Evolutionary conservation across 2,113 vertebrate species (phyloP).

Genomic region (Meleagris gallopavo): DNA sequence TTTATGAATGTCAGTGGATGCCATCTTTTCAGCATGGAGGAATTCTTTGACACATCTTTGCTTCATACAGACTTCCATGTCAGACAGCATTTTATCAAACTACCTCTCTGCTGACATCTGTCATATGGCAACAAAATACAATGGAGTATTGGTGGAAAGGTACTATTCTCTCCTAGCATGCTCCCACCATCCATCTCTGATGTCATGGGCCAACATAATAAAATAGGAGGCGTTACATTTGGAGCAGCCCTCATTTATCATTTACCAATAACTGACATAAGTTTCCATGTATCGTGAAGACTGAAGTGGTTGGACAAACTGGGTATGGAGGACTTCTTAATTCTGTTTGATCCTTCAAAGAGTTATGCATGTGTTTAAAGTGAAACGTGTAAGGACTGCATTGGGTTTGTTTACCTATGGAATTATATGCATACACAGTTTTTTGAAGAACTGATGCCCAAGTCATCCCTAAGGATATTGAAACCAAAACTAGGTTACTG

Average conservation of each 20-base stretch:
- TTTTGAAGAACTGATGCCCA: neutral
- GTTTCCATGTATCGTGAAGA: neutral
- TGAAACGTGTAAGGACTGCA: neutral
- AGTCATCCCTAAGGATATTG: neutral
- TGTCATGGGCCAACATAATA: neutral
- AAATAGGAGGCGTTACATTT: neutral
- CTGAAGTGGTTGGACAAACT: neutral
- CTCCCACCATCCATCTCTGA: neutral
- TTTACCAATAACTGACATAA: neutral
- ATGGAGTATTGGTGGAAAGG: neutral
- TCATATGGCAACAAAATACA: neutral
- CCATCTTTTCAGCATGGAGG: too few species aligned
- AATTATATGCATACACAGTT: neutral
- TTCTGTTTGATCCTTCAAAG: neutral
- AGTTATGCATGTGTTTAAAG: neutral
- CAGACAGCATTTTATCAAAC: too few species aligned
- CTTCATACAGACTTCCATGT: too few species aligned
- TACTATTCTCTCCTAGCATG: neutral
- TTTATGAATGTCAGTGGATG: too few species aligned
- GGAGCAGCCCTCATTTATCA: neutral
- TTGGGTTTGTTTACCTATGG: neutral
- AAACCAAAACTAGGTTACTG: neutral
- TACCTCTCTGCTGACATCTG: neutral
- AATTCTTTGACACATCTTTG: too few species aligned
- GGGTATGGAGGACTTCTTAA: rapidly evolving